Base-by-base conservation (phyloP, 2,888 invertebrate species). In the Silvanus unidentatus region DNA sequence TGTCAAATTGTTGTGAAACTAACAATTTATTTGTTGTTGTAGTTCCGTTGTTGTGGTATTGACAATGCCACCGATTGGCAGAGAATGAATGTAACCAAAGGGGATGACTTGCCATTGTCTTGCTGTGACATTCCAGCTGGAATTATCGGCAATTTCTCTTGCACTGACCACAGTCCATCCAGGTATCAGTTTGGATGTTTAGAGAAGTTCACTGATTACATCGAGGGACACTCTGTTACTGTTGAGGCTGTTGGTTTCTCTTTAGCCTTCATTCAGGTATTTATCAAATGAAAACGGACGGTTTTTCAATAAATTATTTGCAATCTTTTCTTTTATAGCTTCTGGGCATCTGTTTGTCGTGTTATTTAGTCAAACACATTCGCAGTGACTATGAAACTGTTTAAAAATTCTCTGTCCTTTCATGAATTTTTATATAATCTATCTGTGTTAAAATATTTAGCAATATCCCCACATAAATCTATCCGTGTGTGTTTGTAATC, bases 361-460 rank as follows among this genome's bases (percentile, higher is more conserved):
- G 94, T 76, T 90, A 88, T 70, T 77, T 97, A 70, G 90, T 90
- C 54, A 84, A 89, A 65, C 88, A 90, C 62, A 91, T 96, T 66
- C 86, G 88, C 39, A 65, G 65, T 45, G 68, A 64, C 37, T 68
- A 66, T 45, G 65, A 65, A 48, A 63, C 64, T 32, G 64, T 66
- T 32, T 66, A 59, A 61, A 40, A 39, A 39, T 34, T 34, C n/a
- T n/a, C n/a, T n/a, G n/a, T n/a, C n/a, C n/a, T n/a, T n/a, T n/a
- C n/a, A n/a, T n/a, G n/a, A n/a, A n/a, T n/a, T n/a, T n/a, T n/a
- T n/a, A n/a, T n/a, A n/a, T n/a, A n/a, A n/a, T n/a, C n/a, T n/a
- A n/a, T n/a, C n/a, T n/a, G n/a, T n/a, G n/a, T n/a, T n/a, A n/a
- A n/a, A n/a, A n/a, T n/a, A n/a, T n/a, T n/a, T n/a, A n/a, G n/a